Conservation (phyloP, 1,140 invertebrate species). For the Brachionus calyciflorus region DNA sequence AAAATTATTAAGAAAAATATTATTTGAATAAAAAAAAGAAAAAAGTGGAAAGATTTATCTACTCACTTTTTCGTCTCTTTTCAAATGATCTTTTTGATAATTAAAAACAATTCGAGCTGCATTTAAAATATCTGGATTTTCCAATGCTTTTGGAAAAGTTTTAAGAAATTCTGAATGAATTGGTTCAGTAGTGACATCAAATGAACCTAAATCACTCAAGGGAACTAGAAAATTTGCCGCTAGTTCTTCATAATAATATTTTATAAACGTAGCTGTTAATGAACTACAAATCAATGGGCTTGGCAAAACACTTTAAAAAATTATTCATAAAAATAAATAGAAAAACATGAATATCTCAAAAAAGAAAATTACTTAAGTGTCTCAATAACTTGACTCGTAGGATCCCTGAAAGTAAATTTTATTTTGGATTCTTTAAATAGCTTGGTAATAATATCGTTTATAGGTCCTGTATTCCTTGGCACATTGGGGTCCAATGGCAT, state of each 20-base stretch:
- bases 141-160: background rate
- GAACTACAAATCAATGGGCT: constrained; percentile 24
- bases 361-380: constrained; percentile 19
- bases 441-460: constrained; percentile 36
- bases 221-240: background rate
- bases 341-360: background rate
- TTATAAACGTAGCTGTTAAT: constrained; percentile 37
- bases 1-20: background rate
- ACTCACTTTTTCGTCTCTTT: constrained; percentile 39
- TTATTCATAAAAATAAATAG: background rate
- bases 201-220: constrained; percentile 23
- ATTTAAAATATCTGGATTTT: constrained; percentile 17
- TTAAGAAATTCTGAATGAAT: constrained; percentile 32
- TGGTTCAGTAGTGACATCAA: constrained; percentile 37
- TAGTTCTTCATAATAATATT: constrained; percentile 24
- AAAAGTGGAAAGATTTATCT: too few species aligned
- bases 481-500: constrained; percentile 31
- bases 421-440: constrained; percentile 39
- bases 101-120: background rate
- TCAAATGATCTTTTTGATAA: background rate
- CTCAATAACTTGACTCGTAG: background rate
- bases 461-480: constrained; percentile 15
- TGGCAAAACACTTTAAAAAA: background rate
- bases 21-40: background rate
- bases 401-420: constrained; percentile 25